Percentiles rank a stretch among this genome's conserved stretches.
Evolutionary conservation across 2,113 vertebrate species (phyloP).

Genomic region (Terrapene triunguis): DNA sequence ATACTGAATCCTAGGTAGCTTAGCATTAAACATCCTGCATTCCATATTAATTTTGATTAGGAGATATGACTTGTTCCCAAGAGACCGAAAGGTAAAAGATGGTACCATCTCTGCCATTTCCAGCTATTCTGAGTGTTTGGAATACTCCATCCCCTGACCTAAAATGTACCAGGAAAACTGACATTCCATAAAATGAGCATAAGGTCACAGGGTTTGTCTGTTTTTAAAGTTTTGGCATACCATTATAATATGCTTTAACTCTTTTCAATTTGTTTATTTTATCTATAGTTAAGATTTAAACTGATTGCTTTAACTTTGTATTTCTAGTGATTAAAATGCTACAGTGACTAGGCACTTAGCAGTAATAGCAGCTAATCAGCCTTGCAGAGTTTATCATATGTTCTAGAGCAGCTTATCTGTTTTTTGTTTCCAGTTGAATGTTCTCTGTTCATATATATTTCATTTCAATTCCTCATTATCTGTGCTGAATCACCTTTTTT

Average conservation of each 20-base stretch:
- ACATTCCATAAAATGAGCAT: not conserved
- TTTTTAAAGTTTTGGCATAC: not conserved
- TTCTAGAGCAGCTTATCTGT: not conserved
- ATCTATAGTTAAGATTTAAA: constrained; percentile 26
- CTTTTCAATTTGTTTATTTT: not conserved
- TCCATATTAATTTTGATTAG: not conserved
- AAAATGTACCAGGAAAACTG: not conserved
- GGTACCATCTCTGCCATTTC: not conserved
- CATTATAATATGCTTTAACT: not conserved
- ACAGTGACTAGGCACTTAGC: not conserved
- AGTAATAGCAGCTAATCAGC: not conserved
- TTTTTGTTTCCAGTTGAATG: constrained; percentile 1
- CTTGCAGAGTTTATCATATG: not conserved
- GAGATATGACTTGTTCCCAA: not conserved
- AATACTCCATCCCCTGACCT: not conserved
- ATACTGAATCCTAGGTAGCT: not conserved
- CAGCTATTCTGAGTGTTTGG: not conserved
- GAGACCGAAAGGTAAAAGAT: not conserved
- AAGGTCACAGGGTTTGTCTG: not conserved
- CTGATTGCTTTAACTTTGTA: constrained; percentile 29
- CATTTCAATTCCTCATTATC: not conserved
- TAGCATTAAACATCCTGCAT: not conserved
- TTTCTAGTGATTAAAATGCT: not conserved
- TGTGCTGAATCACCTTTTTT: not conserved
- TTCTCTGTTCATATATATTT: not conserved